Evolutionary conservation across 2,888 invertebrate species (phyloP).

Genomic region (Oxystoma pomonae): DNA sequence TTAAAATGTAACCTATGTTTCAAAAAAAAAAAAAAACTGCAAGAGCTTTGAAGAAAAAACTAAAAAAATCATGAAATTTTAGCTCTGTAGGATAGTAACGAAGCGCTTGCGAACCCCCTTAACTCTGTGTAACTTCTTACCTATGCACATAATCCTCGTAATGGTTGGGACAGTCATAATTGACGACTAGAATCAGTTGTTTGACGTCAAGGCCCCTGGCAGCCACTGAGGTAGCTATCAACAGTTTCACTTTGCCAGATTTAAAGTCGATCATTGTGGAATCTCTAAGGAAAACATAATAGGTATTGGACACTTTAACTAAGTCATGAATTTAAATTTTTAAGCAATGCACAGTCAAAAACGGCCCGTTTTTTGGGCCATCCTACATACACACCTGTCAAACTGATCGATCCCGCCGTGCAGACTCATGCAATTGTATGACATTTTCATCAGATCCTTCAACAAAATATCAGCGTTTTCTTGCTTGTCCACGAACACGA

Average conservation of each 20-base stretch:
- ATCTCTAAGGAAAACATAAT: slow-evolving; percentile 86
- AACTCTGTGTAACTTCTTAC: slow-evolving; percentile 21
- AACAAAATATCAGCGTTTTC: slow-evolving; percentile 92
- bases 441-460: slow-evolving; percentile 93
- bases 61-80: no score
- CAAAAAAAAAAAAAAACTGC: no score
- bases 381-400: slow-evolving; percentile 95
- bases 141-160: slow-evolving; percentile 99
- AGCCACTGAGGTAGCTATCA: slow-evolving; percentile 97
- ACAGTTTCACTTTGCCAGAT: slow-evolving; percentile 74
- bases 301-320: neutral
- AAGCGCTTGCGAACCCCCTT: no score
- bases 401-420: slow-evolving; percentile 99
- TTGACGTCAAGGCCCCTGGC: slow-evolving; percentile 98
- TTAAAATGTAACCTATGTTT: no score
- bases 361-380: slow-evolving; percentile 89
- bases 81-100: no score
- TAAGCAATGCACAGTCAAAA: no score
- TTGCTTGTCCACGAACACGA: slow-evolving; percentile 98
- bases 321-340: no score
- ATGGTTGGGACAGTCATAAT: slow-evolving; percentile 99
- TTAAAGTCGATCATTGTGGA: slow-evolving; percentile 98
- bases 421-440: slow-evolving; percentile 93
- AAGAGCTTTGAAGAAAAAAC: no score
- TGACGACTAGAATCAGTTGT: slow-evolving; percentile 93